These are phyloP conservation scores for Schizopygopsis malacanthus DNA, from an alignment of 2,797 vertebrate species.

Conservation along the genomic window DNA sequence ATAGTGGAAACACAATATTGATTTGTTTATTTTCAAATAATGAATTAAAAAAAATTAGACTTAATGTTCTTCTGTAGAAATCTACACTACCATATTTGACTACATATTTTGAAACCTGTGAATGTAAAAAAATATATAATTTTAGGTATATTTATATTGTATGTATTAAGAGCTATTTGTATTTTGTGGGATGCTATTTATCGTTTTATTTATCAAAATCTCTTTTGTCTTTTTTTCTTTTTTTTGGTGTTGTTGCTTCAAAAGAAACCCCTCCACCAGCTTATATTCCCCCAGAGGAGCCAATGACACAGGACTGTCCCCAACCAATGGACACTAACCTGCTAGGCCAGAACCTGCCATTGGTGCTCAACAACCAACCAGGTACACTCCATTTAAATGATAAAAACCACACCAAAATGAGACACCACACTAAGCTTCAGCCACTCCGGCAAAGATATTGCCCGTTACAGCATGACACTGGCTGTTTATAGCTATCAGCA, in stretches of 20 bases:
- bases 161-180: background rate
- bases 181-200: background rate
- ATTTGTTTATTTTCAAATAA: background rate
- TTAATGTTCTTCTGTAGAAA: background rate
- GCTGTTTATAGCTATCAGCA: slow-evolving; percentile 59
- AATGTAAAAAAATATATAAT: background rate
- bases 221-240: slow-evolving; percentile 16
- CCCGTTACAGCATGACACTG: slow-evolving; percentile 60
- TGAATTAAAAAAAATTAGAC: background rate
- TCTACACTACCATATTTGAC: background rate
- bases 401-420: background rate
- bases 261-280: slow-evolving; percentile 96
- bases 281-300: slow-evolving; percentile 97
- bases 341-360: slow-evolving; percentile 87
- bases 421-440: slow-evolving; percentile 17
- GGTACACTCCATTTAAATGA: slow-evolving; percentile 66
- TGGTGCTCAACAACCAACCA: slow-evolving; percentile 89
- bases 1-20: background rate
- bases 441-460: slow-evolving; percentile 7
- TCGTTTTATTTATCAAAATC: background rate
- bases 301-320: slow-evolving; percentile 94
- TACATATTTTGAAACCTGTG: background rate
- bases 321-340: slow-evolving; percentile 98
- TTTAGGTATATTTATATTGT: background rate
- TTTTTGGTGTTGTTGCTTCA: slow-evolving; percentile 53